phyloP scores from a whole-genome alignment of 1,140 invertebrate genomes.

The Drosophila bocqueti region DNA sequence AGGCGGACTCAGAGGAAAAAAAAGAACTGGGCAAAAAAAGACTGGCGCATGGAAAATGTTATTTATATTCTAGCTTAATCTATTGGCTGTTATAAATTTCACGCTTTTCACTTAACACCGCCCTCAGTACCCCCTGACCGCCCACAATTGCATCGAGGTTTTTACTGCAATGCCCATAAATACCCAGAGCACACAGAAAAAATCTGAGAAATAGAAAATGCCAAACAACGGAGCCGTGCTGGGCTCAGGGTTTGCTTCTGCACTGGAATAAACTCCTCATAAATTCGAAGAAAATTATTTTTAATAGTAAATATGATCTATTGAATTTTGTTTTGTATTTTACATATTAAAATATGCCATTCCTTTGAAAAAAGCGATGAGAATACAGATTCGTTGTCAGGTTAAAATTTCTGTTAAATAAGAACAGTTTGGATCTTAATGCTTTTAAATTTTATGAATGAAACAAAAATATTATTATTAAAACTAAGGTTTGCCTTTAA shows the following conservation, averaged over 20 bases:
- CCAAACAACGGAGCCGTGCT: conserved; percentile 58
- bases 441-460: not conserved
- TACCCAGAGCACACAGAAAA: conserved; percentile 49
- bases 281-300: not conserved
- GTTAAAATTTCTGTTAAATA: not conserved
- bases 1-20: conserved; percentile 12
- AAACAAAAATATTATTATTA: no score
- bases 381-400: not conserved
- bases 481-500: no score
- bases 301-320: no score
- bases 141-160: conserved; percentile 56
- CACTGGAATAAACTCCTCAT: conserved; percentile 1
- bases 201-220: conserved; percentile 65
- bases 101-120: conserved; percentile 64
- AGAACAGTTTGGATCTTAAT: rapidly evolving
- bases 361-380: no score
- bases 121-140: conserved; percentile 3
- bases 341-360: not conserved
- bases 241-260: conserved; percentile 15
- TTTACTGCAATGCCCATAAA: conserved; percentile 59
- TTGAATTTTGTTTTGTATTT: not conserved
- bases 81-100: conserved; percentile 74
- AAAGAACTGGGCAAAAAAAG: conserved; percentile 21
- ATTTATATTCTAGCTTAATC: conserved; percentile 66
- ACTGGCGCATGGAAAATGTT: conserved; percentile 37